Conservation (phyloP, 1,140 invertebrate genomes). For the Caenorhabditis latens region DNA sequence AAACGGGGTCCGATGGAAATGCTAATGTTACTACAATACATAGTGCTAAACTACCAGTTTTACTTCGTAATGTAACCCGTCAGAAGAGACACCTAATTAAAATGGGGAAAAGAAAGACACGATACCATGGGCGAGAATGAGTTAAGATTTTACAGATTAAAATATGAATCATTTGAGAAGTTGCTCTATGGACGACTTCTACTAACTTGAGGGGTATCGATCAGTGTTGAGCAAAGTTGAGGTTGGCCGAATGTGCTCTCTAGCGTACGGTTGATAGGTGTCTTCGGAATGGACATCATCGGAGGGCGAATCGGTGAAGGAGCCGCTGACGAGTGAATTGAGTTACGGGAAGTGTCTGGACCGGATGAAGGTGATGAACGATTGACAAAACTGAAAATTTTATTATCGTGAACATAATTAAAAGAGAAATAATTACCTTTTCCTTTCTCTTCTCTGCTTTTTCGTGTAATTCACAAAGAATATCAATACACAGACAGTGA, state of each 20-base stretch:
- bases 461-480: conserved; percentile 63
- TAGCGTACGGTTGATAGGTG: conserved; percentile 7
- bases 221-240: conserved; percentile 20
- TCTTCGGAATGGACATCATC: conserved; percentile 34
- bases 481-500: conserved; percentile 69
- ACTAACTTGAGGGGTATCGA: conserved; percentile 7
- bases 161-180: background rate
- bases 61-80: conserved; percentile 54
- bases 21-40: conserved; percentile 35
- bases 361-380: conserved; percentile 27
- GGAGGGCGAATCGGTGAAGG: conserved; percentile 31
- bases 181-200: background rate
- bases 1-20: background rate
- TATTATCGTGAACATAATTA: background rate
- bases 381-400: conserved; percentile 12
- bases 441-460: conserved; percentile 49
- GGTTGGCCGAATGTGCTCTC: conserved; percentile 43
- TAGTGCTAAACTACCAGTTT: conserved; percentile 47
- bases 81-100: conserved; percentile 9
- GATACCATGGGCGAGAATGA: background rate
- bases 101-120: background rate
- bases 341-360: background rate
- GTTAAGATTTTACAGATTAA: background rate
- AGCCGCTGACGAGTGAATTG: background rate
- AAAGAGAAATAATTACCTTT: background rate